phyloP scores from a whole-genome alignment of 2,888 invertebrate genomes.

The Cecidostiba fungosa region DNA sequence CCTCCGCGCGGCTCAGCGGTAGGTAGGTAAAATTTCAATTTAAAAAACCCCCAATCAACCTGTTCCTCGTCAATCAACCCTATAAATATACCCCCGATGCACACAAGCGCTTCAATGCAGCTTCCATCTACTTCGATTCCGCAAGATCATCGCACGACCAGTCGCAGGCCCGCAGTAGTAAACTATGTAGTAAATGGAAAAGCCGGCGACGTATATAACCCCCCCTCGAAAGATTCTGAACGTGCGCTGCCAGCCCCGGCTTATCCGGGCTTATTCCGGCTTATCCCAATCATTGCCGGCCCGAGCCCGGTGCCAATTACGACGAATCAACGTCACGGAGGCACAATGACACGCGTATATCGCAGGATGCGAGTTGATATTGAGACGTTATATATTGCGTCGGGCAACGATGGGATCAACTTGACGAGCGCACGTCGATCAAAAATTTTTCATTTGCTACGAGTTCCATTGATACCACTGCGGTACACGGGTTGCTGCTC shows the following conservation, averaged over 20 bases:
- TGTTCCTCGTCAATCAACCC: constrained; percentile 20
- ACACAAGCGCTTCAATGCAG: neutral
- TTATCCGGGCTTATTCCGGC: constrained; percentile 79
- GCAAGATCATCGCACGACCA: constrained; percentile 36
- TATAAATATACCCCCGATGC: neutral
- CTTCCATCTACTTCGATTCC: constrained; percentile 41
- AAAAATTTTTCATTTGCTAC: constrained; percentile 49
- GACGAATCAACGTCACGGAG: constrained; percentile 79
- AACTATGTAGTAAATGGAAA: neutral
- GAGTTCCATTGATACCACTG: neutral
- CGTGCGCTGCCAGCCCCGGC: constrained; percentile 65
- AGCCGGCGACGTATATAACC: constrained; percentile 15
- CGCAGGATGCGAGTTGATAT: neutral
- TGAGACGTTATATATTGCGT: constrained; percentile 11
- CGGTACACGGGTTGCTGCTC: neutral
- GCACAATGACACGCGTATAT: constrained; percentile 69
- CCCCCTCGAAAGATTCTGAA: constrained; percentile 66
- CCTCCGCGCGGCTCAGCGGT: neutral
- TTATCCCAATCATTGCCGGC: constrained; percentile 80
- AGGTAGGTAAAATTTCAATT: constrained; percentile 33
- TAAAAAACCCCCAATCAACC: constrained; percentile 48
- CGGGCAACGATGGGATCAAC: neutral
- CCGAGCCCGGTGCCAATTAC: constrained; percentile 79
- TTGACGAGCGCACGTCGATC: constrained; percentile 14
- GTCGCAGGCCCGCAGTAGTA: neutral